These are phyloP conservation scores for Petrosia ficiformis DNA, from an alignment of 37 sponge, comb jelly and placozoan genomes.

Conservation along the genomic window DNA sequence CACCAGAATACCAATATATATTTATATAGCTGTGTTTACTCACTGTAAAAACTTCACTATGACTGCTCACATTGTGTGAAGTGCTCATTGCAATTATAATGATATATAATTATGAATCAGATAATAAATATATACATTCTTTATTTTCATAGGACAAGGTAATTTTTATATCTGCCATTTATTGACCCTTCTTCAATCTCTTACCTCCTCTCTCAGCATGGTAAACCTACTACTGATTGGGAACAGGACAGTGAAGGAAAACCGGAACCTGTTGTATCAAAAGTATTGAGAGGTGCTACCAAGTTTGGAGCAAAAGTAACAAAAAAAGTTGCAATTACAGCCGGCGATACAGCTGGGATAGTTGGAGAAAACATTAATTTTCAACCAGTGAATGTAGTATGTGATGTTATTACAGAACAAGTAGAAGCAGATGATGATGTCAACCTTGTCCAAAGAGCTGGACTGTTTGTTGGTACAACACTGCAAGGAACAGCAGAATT, in stretches of 20 bases:
- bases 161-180: too few species aligned
- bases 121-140: too few species aligned
- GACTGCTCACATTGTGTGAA: background rate
- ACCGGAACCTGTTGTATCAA: constrained; percentile 45
- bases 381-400: background rate
- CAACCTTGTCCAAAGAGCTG: background rate
- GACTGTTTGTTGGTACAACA: background rate
- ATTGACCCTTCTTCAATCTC: background rate
- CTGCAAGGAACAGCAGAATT: background rate
- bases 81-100: background rate
- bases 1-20: background rate
- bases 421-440: background rate
- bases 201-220: constrained; percentile 19
- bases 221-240: constrained; percentile 41
- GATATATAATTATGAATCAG: too few species aligned
- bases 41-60: too few species aligned
- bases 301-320: constrained; percentile 22
- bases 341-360: background rate
- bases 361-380: background rate
- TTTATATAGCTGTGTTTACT: too few species aligned
- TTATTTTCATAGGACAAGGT: too few species aligned
- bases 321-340: background rate
- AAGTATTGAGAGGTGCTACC: constrained; percentile 25
- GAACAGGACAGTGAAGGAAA: constrained; percentile 51
- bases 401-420: background rate